phyloP scores from a whole-genome alignment of 1,140 invertebrate species.

The Oedothorax gibbosus region DNA sequence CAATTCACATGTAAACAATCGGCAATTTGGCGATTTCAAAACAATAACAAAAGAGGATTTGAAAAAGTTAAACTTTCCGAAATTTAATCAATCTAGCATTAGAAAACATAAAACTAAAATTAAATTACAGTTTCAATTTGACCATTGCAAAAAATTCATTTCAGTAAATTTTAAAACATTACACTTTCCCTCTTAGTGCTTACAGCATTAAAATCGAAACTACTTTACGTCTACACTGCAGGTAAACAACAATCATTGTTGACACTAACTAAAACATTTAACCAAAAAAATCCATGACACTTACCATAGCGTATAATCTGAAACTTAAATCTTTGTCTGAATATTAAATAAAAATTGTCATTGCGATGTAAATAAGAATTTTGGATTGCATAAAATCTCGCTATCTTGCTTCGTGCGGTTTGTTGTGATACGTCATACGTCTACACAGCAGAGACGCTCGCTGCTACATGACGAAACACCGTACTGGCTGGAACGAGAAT shows the following conservation, averaged over 20 bases:
- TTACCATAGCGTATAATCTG: conserved; percentile 7
- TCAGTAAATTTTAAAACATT: too few species aligned
- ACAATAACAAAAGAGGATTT: too few species aligned
- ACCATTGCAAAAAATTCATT: too few species aligned
- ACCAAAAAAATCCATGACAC: neutral
- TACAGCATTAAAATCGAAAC: neutral
- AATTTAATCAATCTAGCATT: too few species aligned
- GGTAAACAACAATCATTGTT: conserved; percentile 4
- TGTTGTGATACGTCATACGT: conserved; percentile 54
- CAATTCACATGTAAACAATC: too few species aligned
- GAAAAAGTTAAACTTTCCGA: too few species aligned
- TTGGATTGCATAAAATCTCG: conserved; percentile 24
- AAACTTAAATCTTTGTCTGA: conserved; percentile 4
- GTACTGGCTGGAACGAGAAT: conserved; percentile 53
- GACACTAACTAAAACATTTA: neutral
- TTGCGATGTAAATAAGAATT: conserved; percentile 8
- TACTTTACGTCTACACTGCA: conserved; percentile 4
- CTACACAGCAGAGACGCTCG: conserved; percentile 34
- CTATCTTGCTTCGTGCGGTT: conserved; percentile 19
- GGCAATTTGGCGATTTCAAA: too few species aligned
- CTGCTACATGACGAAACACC: conserved; percentile 16
- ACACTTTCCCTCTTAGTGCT: conserved; percentile 17
- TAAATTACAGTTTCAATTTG: too few species aligned
- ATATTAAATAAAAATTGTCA: conserved; percentile 1
- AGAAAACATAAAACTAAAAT: too few species aligned